Evolutionary conservation across 2,797 vertebrate genomes (phyloP), one percentile per base, ranked within the genome.

Genomic region (Pseudomugil gertrudae): DNA sequence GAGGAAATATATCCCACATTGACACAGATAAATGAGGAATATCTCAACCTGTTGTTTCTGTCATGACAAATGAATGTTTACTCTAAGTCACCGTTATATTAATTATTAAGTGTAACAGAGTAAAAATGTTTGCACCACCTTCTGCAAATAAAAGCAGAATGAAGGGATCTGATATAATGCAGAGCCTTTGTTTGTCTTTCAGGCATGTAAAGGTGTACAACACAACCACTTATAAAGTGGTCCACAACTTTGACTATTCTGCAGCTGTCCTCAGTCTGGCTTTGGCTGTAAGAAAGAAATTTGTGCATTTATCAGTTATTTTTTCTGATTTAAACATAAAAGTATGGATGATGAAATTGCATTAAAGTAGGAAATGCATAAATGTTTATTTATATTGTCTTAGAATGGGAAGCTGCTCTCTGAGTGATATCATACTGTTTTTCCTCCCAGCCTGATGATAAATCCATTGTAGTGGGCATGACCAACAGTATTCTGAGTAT

Each of bases 141-240:
- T 38, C 38, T 59, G 21, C 23, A 50, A 56, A 66, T 15, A 33
- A 60, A 66, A 15, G 9, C 0, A 36, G 56, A 75, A 40, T 55
- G 14, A 69, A 40, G 26, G 17, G 55, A 17, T 26, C 5, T 54
- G n/a, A 57, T 70, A 21, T 75, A 61, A 78, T 27, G 5, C 9
- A 21, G 15, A 62, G 19, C 30, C 2, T 50, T 3, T 76, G 36
- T 59, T 79, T 88, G 1, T 89, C 36, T 78, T 82, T 5, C 78
- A 99, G 98, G 90, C 98, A 99, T 38, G 95, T 99, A 51, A 99
- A 99, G 86, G 93, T 99, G 24, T 99, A 99, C 84, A 99, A 95
- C 89, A 98, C 98, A 38, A 93, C 95, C 69, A 96, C 93, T 72
- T 99, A 96, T 76, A 98, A 97, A 94, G 96, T 97, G 52, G 96